Percentiles rank a stretch among this genome's conserved stretches.
Conservation (phyloP, 2,888 invertebrate genomes). For the Meghimatium bilineatum region DNA sequence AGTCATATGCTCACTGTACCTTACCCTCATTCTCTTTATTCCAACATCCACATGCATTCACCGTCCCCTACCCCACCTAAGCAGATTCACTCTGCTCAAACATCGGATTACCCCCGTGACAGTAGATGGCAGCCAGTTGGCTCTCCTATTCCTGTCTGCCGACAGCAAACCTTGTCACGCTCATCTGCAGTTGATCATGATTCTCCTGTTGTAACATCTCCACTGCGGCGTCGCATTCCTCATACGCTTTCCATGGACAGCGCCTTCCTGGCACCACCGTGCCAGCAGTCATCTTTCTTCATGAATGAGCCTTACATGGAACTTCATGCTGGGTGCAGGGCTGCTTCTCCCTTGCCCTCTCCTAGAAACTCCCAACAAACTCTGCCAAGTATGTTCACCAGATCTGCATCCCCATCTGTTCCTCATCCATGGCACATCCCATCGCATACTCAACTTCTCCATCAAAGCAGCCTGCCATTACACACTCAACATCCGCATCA, state of each 20-base stretch:
- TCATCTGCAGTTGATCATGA: conserved; percentile 46
- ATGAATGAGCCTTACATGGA: conserved; percentile 46
- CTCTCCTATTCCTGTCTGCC: conserved; percentile 43
- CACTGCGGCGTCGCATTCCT: conserved; percentile 43
- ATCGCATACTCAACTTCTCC: conserved; percentile 1
- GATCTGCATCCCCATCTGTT: conserved; percentile 48
- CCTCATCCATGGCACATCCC: background rate
- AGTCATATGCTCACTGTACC: conserved; percentile 46
- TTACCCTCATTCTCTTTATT: conserved; percentile 41
- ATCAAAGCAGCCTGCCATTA: conserved; percentile 17
- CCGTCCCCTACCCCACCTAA: conserved; percentile 49
- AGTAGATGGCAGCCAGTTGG: conserved; percentile 33
- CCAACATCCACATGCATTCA: conserved; percentile 40
- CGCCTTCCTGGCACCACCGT: conserved; percentile 45
- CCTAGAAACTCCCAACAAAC: conserved; percentile 45
- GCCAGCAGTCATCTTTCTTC: conserved; percentile 22
- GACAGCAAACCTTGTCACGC: conserved; percentile 41
- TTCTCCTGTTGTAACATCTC: conserved; percentile 17
- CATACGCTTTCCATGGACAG: conserved; percentile 45
- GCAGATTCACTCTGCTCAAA: conserved; percentile 36
- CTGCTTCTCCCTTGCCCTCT: conserved; percentile 39
- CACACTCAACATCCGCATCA: conserved; percentile 12
- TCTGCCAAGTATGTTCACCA: conserved; percentile 42
- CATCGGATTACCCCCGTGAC: conserved; percentile 32
- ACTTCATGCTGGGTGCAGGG: conserved; percentile 43